Base-by-base conservation (phyloP, 2,797 vertebrate species). In the Hyperoplus immaculatus region DNA sequence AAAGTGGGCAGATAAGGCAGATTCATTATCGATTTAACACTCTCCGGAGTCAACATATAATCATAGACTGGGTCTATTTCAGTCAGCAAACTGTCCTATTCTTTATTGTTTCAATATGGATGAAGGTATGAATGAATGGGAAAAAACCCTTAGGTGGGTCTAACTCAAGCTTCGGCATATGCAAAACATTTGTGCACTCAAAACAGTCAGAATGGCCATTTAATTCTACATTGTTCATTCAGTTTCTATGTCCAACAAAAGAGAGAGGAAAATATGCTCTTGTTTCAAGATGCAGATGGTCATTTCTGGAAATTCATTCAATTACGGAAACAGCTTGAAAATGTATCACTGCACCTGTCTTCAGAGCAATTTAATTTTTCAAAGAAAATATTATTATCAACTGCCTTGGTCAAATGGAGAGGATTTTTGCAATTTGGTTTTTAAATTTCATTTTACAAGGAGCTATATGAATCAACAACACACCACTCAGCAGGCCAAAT, bases 401-500 rank as follows among this genome's bases (percentile, higher is more conserved):
- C 12, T 55, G 51, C 38, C 3, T 49, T 18, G 15, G 60, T 49
- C 18, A 42, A 43, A 54, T 50, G 4, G 53, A 56, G 21, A 46
- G 43, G 4, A 16, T 54, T 69, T 67, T 55, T 73, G 69, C 68
- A 29, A 13, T 60, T n/a, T n/a, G n/a, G n/a, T 66, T 77, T 57
- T 49, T 39, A 57, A 51, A 43, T 29, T n/a, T 12, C 4, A 57
- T 41, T 21, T 41, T 21, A 15, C 21, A 56, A 41, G 42, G 51
- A 14, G 66, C 81, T 13, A 14, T 50, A 57, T 71, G 68, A 51
- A 45, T 65, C 43, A 21, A 13, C 64, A 78, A 65, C 12, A 14
- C 42, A 50, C 78, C 73, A 60, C 71, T 78, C 46, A 77, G 85
- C 71, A n/a, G 82, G 78, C 68, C 69, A 59, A 80, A 75, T 29